Evolutionary conservation across 2,113 vertebrate genomes (phyloP), one percentile per base, ranked within the genome.

Genomic region (Pygoscelis adeliae): DNA sequence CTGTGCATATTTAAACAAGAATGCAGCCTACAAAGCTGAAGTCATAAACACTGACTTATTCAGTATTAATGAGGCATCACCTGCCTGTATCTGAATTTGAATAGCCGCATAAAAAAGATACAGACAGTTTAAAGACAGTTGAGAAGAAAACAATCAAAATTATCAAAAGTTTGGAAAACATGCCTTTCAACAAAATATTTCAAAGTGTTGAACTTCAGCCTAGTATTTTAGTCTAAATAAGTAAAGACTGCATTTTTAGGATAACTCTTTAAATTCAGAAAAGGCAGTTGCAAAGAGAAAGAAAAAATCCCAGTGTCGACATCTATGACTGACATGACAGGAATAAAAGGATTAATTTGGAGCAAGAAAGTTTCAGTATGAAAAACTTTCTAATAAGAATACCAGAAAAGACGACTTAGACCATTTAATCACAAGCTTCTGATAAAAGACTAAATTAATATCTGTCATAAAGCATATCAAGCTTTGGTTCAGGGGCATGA

Each of bases 261-360:
- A 58, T 11, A 55, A 40, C 16, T 85, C 32, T 6, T 66, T 77
- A 58, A 58, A 72, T 72, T 62, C 22, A 42, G 34, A 77, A 55
- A 71, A 62, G 2, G 2, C 8, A 44, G 8, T 46, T 72, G 44
- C 7, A 66, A 79, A 52, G 9, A 47, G 13, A 70, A 47, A 53
- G 6, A 6, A 63, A 73, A 77, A 93, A 61, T 2, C 5, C 1
- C 6, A 11, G 2, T 49, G 6, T n/a, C 1, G 0, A 21, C 3
- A 5, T 27, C 50, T 42, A 34, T 84, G 36, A n/a, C 12, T 52
- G 11, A 14, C 42, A 16, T 34, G 21, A 52, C 16, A 74, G 38
- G 34, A 72, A 56, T 3, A 81, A 50, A 81, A 81, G 0, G 11
- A 80, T 55, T 46, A 4, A 44, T 80, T 80, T n/a, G 8, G n/a